A percentile compares a stretch with the other conserved stretches of the same genome.
Evolutionary conservation across 2,113 vertebrate genomes (phyloP).

Genomic region (Tringa solitaria): DNA sequence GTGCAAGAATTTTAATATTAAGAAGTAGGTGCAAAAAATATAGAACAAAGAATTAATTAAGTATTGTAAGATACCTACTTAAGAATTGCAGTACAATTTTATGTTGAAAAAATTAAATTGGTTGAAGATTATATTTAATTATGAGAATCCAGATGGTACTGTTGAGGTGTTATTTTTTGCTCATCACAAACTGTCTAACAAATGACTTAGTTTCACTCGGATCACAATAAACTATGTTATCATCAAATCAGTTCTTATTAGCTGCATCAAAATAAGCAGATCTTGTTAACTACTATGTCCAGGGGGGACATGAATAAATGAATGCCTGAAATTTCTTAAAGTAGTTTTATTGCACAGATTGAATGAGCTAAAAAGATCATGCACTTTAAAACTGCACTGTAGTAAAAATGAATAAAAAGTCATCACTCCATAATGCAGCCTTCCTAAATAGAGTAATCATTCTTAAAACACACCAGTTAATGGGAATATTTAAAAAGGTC

Average conservation of each 20-base stretch:
- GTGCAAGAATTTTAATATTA: background rate
- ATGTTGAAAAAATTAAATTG: background rate
- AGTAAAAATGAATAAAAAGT: background rate
- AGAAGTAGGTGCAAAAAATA: background rate
- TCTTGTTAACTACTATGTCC: background rate
- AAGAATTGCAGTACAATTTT: background rate
- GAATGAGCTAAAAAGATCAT: background rate
- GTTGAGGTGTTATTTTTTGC: conserved; percentile 42
- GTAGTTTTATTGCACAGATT: background rate
- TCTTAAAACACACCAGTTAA: background rate
- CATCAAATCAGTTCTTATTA: conserved; percentile 28
- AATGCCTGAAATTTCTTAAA: background rate
- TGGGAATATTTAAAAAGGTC: background rate
- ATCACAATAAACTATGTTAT: background rate
- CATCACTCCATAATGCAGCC: background rate
- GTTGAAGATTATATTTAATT: conserved; percentile 51
- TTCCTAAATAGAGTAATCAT: background rate
- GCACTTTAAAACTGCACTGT: background rate
- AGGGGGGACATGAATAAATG: background rate
- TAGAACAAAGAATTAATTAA: background rate
- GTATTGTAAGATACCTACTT: background rate
- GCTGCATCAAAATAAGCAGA: background rate
- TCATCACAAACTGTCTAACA: background rate
- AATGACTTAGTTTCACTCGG: conserved; percentile 20
- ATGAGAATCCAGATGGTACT: conserved; percentile 29